These are phyloP conservation scores for Narcine bancroftii DNA, from an alignment of 2,113 vertebrate genomes.

Conservation along the genomic window DNA sequence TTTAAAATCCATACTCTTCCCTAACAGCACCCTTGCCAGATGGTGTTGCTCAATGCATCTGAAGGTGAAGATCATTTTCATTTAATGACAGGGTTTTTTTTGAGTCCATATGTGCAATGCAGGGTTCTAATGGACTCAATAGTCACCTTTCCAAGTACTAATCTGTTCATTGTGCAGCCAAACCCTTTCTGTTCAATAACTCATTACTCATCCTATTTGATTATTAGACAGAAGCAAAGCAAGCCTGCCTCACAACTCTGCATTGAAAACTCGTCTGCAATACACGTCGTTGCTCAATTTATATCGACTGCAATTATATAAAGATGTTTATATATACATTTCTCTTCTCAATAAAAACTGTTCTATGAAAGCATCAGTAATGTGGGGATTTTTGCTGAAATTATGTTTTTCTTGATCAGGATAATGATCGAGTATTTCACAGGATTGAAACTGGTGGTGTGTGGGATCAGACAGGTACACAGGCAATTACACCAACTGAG, in stretches of 20 bases:
- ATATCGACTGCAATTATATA: not conserved
- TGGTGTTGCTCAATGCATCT: not conserved
- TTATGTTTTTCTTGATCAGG: not conserved
- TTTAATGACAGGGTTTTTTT: not conserved
- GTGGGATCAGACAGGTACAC: too few relatives aligned
- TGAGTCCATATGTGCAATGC: constrained; percentile 9
- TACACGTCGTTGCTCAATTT: not conserved
- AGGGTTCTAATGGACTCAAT: not conserved
- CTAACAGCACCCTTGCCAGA: not conserved
- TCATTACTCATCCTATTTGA: not conserved
- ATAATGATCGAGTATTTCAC: too few relatives aligned
- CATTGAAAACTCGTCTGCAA: not conserved
- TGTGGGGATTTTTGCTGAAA: not conserved
- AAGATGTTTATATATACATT: not conserved
- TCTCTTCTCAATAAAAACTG: not conserved
- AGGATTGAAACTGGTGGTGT: too few relatives aligned
- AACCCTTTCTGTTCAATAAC: constrained; percentile 1
- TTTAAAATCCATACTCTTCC: not conserved
- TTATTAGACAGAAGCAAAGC: not conserved
- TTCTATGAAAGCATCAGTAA: not conserved
- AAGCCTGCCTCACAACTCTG: not conserved
- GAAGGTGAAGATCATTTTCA: constrained; percentile 12
- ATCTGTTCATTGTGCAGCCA: constrained; percentile 19
- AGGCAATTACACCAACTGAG: too few relatives aligned
- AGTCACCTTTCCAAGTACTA: not conserved